phyloP scores from a whole-genome alignment of 2,888 invertebrate genomes.

The Hydriomena furcata region DNA sequence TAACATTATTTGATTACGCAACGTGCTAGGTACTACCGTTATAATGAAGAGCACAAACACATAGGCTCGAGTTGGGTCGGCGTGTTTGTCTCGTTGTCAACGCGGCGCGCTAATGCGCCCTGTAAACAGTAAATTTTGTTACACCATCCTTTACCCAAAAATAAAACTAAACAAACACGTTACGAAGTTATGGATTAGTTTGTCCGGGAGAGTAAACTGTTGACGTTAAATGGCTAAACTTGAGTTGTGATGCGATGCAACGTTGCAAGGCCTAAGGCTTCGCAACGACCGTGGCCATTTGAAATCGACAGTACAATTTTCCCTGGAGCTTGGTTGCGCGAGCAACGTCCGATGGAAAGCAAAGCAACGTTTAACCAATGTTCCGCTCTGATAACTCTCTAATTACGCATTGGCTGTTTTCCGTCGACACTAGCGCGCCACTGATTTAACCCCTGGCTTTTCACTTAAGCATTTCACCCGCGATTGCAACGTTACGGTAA shows the following conservation, averaged over 20 bases:
- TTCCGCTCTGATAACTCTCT: conserved; percentile 82
- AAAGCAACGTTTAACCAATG: conserved; percentile 83
- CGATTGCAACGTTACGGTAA: conserved; percentile 57
- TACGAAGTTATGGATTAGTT: conserved; percentile 51
- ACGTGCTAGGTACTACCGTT: conserved; percentile 36
- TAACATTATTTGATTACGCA: conserved; percentile 43
- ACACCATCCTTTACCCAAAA: conserved; percentile 53
- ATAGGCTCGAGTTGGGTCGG: conserved; percentile 49
- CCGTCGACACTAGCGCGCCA: conserved; percentile 74
- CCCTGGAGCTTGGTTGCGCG: conserved; percentile 77
- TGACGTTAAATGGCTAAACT: conserved; percentile 49
- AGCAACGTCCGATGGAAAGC: conserved; percentile 83
- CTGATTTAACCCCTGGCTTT: conserved; percentile 75
- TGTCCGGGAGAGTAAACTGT: conserved; percentile 53
- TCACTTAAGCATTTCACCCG: conserved; percentile 72
- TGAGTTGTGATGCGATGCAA: conserved; percentile 46
- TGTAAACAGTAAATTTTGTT: conserved; percentile 56
- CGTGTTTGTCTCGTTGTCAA: conserved; percentile 68
- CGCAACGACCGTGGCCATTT: conserved; percentile 67
- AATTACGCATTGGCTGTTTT: conserved; percentile 77
- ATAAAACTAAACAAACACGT: conserved; percentile 57
- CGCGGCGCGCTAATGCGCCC: conserved; percentile 57
- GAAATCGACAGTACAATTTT: conserved; percentile 83
- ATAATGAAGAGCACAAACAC: conserved; percentile 58
- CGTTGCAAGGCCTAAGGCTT: conserved; percentile 57